A percentile compares a stretch with the other conserved stretches of the same genome.
Evolutionary conservation across 2,888 invertebrate genomes (phyloP).

Genomic region (Heteromyza rotundicornis): DNA sequence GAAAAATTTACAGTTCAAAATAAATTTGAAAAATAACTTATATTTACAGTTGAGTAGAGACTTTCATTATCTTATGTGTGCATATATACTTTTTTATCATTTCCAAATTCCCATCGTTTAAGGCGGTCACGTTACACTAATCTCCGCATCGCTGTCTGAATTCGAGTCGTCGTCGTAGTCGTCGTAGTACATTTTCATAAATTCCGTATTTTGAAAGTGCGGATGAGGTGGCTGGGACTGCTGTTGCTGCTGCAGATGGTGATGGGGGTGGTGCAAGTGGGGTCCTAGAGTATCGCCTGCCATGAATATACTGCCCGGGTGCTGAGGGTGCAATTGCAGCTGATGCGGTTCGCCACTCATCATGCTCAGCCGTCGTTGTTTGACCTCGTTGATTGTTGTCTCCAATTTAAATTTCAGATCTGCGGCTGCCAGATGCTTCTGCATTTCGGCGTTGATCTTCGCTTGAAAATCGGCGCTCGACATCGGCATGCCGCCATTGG

Average conservation of each 20-base stretch:
- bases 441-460: slow-evolving; percentile 61
- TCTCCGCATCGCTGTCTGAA: slow-evolving; percentile 81
- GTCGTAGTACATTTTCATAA: slow-evolving; percentile 61
- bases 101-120: no score
- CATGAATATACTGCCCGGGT: slow-evolving; percentile 32
- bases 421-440: slow-evolving; percentile 58
- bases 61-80: no score
- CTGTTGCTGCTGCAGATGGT: slow-evolving; percentile 46
- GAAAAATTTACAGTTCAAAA: no score
- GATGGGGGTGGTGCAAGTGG: slow-evolving; percentile 52
- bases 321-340: slow-evolving; percentile 45
- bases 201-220: slow-evolving; percentile 52
- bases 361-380: slow-evolving; percentile 46
- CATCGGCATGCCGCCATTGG: slow-evolving; percentile 33
- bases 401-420: slow-evolving; percentile 59
- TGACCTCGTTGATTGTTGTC: slow-evolving; percentile 51
- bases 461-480: slow-evolving; percentile 55
- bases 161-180: slow-evolving; percentile 65
- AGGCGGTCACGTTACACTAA: slow-evolving; percentile 83
- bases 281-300: slow-evolving; percentile 41
- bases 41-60: no score
- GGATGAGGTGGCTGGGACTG: slow-evolving; percentile 23
- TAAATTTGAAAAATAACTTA: no score
- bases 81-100: no score
- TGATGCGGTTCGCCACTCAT: slow-evolving; percentile 37